phyloP scores from a whole-genome alignment of 2,888 invertebrate genomes.

The Acronicta alni region DNA sequence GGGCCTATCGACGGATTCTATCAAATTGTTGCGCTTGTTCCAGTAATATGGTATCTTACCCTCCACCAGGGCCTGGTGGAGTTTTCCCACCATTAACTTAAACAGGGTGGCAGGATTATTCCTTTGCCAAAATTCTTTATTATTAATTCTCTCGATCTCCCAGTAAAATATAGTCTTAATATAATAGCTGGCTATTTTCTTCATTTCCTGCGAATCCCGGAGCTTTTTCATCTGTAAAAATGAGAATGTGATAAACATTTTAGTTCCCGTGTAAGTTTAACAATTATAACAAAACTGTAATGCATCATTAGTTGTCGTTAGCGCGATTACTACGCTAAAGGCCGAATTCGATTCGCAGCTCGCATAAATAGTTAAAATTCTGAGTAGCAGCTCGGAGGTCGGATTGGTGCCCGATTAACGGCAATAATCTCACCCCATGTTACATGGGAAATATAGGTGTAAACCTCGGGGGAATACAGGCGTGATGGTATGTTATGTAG shows the following conservation, averaged over 20 bases:
- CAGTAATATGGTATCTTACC: constrained; percentile 83
- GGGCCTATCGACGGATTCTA: constrained; percentile 62
- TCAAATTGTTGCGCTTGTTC: constrained; percentile 82
- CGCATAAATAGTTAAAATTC: no score
- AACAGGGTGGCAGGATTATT: constrained; percentile 68
- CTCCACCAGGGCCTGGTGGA: constrained; percentile 68
- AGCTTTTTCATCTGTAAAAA: constrained; percentile 83
- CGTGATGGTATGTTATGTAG: no score
- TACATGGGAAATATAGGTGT: no score
- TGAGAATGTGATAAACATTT: background rate
- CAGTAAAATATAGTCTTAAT: constrained; percentile 88
- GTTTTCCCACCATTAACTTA: constrained; percentile 78
- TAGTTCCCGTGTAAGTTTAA: no score
- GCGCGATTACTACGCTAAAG: no score
- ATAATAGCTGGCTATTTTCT: constrained; percentile 87
- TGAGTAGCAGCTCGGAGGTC: no score
- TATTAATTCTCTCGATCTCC: constrained; percentile 67
- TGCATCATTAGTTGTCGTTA: no score
- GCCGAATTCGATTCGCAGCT: no score
- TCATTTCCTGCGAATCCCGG: constrained; percentile 80
- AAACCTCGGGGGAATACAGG: no score
- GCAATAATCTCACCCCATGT: no score
- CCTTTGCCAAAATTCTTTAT: constrained; percentile 68
- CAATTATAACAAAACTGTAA: no score
- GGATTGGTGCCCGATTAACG: no score